Conservation (phyloP, 2,113 vertebrate genomes). For the Tachycineta bicolor region DNA sequence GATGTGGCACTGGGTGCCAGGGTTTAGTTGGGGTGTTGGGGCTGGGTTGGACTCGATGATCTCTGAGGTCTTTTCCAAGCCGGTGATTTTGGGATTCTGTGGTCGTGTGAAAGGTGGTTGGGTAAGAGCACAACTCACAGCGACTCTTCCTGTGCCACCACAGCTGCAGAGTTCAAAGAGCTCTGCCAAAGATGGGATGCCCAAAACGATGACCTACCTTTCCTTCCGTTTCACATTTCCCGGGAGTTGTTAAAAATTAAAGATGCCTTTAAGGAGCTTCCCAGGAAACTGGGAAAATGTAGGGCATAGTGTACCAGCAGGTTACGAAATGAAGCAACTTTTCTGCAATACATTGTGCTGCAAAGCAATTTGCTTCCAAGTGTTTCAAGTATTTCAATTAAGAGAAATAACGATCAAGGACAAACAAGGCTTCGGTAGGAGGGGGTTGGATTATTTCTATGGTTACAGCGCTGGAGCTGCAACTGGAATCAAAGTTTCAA, state of each 20-base stretch:
- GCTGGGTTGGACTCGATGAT: background rate
- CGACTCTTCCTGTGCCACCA: accelerated
- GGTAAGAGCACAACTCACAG: background rate
- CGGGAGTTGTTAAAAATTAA: slow-evolving; percentile 58
- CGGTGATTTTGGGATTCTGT: no score
- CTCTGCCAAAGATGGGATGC: background rate
- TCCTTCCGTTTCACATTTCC: background rate
- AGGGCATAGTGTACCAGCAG: slow-evolving; percentile 42
- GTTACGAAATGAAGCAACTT: slow-evolving; percentile 8
- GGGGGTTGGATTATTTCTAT: slow-evolving; percentile 26
- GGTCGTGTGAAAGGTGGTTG: background rate
- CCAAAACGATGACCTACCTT: slow-evolving; percentile 3
- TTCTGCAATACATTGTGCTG: background rate
- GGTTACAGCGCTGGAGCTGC: background rate
- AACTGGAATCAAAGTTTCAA: background rate
- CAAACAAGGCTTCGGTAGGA: background rate
- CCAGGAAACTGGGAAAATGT: slow-evolving; percentile 35
- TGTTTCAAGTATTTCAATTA: slow-evolving; percentile 47
- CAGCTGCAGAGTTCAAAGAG: background rate
- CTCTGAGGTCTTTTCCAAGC: background rate
- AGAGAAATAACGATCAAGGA: slow-evolving; percentile 35
- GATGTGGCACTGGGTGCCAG: background rate
- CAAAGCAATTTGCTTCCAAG: background rate
- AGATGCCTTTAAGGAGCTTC: slow-evolving; percentile 56
- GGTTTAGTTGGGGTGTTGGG: no score